Conservation (phyloP, 2,797 vertebrate species). For the Chelon auratus region DNA sequence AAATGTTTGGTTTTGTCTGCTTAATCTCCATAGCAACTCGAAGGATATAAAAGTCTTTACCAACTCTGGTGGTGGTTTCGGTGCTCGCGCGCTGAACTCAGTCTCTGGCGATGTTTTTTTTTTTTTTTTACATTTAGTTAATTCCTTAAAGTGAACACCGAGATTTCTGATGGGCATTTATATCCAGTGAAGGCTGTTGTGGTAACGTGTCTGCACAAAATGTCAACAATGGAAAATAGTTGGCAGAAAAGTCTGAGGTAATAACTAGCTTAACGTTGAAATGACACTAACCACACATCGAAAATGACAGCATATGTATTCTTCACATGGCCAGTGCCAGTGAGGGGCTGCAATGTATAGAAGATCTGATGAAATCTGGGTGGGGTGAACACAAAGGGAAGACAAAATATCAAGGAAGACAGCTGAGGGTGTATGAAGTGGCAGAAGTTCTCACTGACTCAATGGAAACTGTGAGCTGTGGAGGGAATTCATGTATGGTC, state of each 20-base stretch:
- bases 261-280: conserved; percentile 66
- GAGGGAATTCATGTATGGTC: conserved; percentile 50
- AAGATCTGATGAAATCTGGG: conserved; percentile 29
- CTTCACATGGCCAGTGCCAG: conserved; percentile 53
- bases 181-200: conserved; percentile 68
- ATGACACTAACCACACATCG: conserved; percentile 58
- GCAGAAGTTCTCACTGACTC: conserved; percentile 43
- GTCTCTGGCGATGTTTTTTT: neutral
- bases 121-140: neutral
- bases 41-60: conserved; percentile 71
- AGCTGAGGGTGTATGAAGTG: conserved; percentile 59
- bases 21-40: conserved; percentile 83
- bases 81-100: neutral
- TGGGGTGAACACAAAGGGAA: conserved; percentile 65
- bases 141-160: conserved; percentile 23
- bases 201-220: conserved; percentile 62
- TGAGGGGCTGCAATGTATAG: conserved; percentile 36
- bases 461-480: conserved; percentile 45
- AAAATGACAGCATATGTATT: conserved; percentile 51
- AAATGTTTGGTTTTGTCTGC: conserved; percentile 81
- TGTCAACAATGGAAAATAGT: conserved; percentile 40
- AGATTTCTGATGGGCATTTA: conserved; percentile 48
- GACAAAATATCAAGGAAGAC: conserved; percentile 79
- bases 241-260: conserved; percentile 71
- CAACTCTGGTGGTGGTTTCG: conserved; percentile 47